A percentile compares a stretch with the other conserved stretches of the same genome.
phyloP scores from a whole-genome alignment of 2,113 vertebrate species.

The Corythaixoides concolor region DNA sequence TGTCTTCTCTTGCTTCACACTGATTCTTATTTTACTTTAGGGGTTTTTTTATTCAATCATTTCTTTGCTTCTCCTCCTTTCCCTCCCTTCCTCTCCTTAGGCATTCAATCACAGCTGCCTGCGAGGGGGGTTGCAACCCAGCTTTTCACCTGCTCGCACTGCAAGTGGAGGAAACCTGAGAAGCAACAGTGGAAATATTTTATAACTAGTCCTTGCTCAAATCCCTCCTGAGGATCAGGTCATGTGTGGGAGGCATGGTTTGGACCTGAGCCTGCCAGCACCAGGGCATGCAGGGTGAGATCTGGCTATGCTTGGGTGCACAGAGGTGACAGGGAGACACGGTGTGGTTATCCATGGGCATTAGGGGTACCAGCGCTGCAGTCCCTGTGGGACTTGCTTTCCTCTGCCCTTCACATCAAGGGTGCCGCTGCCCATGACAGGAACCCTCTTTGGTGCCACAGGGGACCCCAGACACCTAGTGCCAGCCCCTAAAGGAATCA shows the following conservation, averaged over 20 bases:
- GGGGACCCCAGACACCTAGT: neutral
- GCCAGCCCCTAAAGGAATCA: neutral
- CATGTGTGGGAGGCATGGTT: neutral
- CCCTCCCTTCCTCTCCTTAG: neutral
- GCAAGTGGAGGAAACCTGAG: neutral
- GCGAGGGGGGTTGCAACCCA: neutral
- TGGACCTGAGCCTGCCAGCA: neutral
- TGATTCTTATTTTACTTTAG: conserved; percentile 55
- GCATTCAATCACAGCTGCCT: conserved; percentile 29
- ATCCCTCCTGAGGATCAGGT: neutral
- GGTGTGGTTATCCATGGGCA: neutral
- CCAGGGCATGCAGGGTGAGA: rapidly evolving
- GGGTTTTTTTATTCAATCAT: conserved; percentile 8
- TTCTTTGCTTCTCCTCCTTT: neutral
- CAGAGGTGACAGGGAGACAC: neutral
- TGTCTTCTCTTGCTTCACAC: conserved; percentile 28
- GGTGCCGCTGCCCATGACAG: neutral
- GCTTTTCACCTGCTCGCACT: neutral
- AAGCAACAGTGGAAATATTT: neutral
- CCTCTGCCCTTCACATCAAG: neutral
- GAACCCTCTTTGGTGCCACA: neutral
- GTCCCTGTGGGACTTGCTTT: neutral
- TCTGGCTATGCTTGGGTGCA: rapidly evolving
- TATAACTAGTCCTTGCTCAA: neutral
- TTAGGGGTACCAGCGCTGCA: neutral